phyloP scores from a whole-genome alignment of 2,888 invertebrate species.

The Rhagonycha fulva region DNA sequence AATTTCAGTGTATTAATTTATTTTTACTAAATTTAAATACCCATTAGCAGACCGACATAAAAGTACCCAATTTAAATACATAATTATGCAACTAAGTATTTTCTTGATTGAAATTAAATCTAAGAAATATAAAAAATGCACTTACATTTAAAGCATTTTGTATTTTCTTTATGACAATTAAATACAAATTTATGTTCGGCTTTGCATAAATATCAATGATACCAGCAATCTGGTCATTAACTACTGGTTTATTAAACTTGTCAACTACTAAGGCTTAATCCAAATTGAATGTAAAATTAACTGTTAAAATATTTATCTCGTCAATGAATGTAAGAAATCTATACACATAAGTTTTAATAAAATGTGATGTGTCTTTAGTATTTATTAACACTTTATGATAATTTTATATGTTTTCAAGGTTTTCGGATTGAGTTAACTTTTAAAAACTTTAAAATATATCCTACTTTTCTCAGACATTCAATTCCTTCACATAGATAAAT shows the following conservation, averaged over 20 bases:
- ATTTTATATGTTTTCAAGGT: not conserved
- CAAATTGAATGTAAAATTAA: constrained; percentile 48
- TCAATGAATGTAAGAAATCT: constrained; percentile 22
- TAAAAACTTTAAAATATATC: not conserved
- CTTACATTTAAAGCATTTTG: not conserved
- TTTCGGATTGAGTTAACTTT: not conserved
- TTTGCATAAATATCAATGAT: constrained; percentile 50
- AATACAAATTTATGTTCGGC: constrained; percentile 45
- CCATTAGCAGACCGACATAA: no score
- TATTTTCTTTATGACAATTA: constrained; percentile 42
- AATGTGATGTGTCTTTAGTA: not conserved
- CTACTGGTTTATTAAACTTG: constrained; percentile 48
- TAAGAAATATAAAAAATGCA: not conserved
- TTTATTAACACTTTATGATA: not conserved
- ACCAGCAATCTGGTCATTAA: constrained; percentile 37
- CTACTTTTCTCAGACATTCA: not conserved
- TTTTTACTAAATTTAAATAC: not conserved
- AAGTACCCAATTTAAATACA: not conserved
- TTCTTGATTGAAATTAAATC: not conserved
- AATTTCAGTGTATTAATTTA: no score
- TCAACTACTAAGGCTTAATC: constrained; percentile 44
- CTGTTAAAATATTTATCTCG: constrained; percentile 49
- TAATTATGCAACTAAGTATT: not conserved
- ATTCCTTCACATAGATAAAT: not conserved
- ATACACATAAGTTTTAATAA: not conserved